Conservation (phyloP, 2,113 vertebrate species). For the Ia io region DNA sequence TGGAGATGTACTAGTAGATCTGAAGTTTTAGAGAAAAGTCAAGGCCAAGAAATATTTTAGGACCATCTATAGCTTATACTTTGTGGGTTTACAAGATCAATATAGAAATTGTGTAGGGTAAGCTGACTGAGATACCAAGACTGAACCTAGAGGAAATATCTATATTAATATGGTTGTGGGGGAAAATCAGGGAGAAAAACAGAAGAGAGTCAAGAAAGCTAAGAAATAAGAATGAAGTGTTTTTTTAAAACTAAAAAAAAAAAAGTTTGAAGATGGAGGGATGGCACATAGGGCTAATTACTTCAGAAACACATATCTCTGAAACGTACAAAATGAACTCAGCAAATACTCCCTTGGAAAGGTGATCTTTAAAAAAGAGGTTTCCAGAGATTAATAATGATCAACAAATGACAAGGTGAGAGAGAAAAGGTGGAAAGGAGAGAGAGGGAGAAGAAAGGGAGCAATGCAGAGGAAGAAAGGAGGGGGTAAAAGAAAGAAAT, state of each 20-base stretch:
- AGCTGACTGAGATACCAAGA: neutral
- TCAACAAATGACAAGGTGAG: neutral
- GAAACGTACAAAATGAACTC: conserved; percentile 26
- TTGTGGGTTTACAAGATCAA: neutral
- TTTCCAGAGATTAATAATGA: neutral
- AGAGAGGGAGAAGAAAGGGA: neutral
- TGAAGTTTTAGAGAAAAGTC: conserved; percentile 26
- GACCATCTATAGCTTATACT: neutral
- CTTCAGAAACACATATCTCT: no score
- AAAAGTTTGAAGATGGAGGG: neutral
- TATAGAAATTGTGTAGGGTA: no score
- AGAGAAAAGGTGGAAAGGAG: neutral
- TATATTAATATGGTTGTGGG: neutral
- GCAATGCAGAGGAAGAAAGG: no score
- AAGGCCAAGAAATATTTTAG: neutral
- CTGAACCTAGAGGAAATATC: neutral
- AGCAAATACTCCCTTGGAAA: conserved; percentile 7
- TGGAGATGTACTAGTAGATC: neutral
- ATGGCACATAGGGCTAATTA: neutral
- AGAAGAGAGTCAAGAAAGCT: neutral
- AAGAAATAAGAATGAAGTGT: neutral
- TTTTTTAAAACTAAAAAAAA: neutral
- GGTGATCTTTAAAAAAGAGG: neutral
- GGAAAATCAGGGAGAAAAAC: neutral
- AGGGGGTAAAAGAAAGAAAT: no score